Evolutionary conservation across 2,797 vertebrate genomes (phyloP), one percentile per base, ranked within the genome.

Genomic region (Cynodonichthys magdalenae): DNA sequence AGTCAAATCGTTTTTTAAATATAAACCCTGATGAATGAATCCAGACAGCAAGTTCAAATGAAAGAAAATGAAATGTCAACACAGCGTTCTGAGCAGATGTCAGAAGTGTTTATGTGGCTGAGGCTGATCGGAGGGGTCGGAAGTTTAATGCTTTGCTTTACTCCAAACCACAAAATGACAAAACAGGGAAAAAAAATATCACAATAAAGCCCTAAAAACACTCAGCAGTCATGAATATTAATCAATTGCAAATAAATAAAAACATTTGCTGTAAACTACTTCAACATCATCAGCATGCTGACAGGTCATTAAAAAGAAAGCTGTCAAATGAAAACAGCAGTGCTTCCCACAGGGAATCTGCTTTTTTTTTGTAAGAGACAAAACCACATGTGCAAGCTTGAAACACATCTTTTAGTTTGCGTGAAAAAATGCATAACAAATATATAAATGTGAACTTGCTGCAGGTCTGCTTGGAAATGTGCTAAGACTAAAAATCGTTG

Each of bases 161-260:
- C 59, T 74, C 63, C 48, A 74, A 82, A 85, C 77, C 82, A 75
- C 79, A 72, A 71, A 84, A 80, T 87, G 81, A 91, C 85, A 89
- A 76, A 83, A 71, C 84, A 84, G 86, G 87, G 71, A 79, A 88
- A 86, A 39, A 39, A 39, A 4, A 39, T 3, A 39, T 12, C 11
- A 12, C 2, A 31, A 31, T 1, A 31, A 31, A 31, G 1, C 36
- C 36, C 36, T 39, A 11, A 14, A 39, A 39, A 39, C 36, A 39
- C 74, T 75, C 62, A 70, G 61, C 60, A 52, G 67, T 66, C 69
- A 41, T 82, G 70, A 86, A 80, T 80, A 63, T 81, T 60, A 76
- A 75, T 70, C 48, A 27, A 67, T 83, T 70, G 28, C 51, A 70
- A 71, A 71, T 59, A 66, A 60, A 17, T 20, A 24, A 58, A 54